A percentile compares a stretch with the other conserved stretches of the same genome.
These are phyloP conservation scores for Psittacula echo DNA, from an alignment of 2,797 vertebrate species.

Conservation along the genomic window DNA sequence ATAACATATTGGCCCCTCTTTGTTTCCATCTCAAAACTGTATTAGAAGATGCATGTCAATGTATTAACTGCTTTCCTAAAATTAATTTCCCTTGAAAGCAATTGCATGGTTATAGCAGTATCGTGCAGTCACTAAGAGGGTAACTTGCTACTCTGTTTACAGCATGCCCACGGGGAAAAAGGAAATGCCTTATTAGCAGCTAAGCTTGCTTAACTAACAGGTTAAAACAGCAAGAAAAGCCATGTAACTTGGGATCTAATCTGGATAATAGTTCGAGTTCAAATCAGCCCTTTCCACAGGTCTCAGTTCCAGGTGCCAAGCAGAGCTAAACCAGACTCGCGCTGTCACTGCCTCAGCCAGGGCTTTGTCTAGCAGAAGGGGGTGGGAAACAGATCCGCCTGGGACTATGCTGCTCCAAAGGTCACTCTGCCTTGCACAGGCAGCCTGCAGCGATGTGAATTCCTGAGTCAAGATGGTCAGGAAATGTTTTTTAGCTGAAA, in stretches of 20 bases:
- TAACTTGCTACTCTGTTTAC: neutral
- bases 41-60: conserved; percentile 17
- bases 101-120: neutral
- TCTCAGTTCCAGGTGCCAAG: neutral
- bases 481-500: conserved; percentile 21
- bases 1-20: neutral
- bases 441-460: conserved; percentile 38
- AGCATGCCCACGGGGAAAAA: neutral
- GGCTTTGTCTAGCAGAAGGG: conserved; percentile 6
- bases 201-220: neutral
- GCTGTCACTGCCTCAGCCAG: neutral
- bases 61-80: conserved; percentile 8
- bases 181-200: neutral
- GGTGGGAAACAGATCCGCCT: neutral
- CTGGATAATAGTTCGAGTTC: neutral
- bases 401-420: conserved; percentile 4
- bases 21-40: neutral
- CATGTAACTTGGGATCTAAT: neutral
- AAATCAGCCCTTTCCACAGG: neutral
- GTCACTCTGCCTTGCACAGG: conserved; percentile 29
- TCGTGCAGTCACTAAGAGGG: neutral
- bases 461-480: conserved; percentile 19
- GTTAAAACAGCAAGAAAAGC: conserved; percentile 7
- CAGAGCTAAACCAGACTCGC: conserved; percentile 40
- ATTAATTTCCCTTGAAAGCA: conserved; percentile 12